A percentile compares a stretch with the other conserved stretches of the same genome.
Conservation (phyloP, 2,888 invertebrate genomes). For the Caenorhabditis doughertyi region DNA sequence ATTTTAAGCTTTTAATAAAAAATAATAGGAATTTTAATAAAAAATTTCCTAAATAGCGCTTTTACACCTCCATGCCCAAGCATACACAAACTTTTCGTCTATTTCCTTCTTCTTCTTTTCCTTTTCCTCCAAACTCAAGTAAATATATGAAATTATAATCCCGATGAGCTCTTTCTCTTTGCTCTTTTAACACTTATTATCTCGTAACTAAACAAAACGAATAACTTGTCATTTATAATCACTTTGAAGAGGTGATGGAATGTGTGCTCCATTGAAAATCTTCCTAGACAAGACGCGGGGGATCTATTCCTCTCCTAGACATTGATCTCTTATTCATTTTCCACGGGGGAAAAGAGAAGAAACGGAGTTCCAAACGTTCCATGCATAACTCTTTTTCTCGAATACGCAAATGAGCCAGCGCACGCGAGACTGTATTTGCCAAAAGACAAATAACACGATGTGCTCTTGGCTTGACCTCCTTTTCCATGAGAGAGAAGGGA, state of each 20-base stretch:
- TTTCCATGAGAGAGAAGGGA: not conserved
- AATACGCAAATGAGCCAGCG: slow-evolving; percentile 51
- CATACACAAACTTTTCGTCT: too few species aligned
- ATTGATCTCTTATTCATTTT: not conserved
- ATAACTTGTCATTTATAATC: slow-evolving; percentile 35
- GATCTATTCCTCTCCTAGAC: too few species aligned
- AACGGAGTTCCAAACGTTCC: slow-evolving; percentile 58
- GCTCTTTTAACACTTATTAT: slow-evolving; percentile 11
- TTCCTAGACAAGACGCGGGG: too few species aligned
- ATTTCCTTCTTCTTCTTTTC: too few species aligned
- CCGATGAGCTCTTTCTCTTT: not conserved
- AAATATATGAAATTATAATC: slow-evolving; percentile 1
- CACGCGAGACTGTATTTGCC: slow-evolving; percentile 25
- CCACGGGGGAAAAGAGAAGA: not conserved
- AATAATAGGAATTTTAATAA: too few species aligned
- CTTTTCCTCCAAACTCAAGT: not conserved
- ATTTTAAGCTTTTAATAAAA: too few species aligned
- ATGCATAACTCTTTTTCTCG: slow-evolving; percentile 41
- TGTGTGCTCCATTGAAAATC: too few species aligned
- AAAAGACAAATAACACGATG: slow-evolving; percentile 42
- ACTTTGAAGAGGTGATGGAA: not conserved
- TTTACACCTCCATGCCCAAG: too few species aligned
- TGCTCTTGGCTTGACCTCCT: not conserved
- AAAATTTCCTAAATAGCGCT: too few species aligned
- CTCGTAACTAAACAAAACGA: slow-evolving; percentile 37